A percentile compares a stretch with the other conserved stretches of the same genome.
These are phyloP conservation scores for Geopemphigus sp. DNA, from an alignment of 1,140 invertebrate genomes.

Conservation along the genomic window DNA sequence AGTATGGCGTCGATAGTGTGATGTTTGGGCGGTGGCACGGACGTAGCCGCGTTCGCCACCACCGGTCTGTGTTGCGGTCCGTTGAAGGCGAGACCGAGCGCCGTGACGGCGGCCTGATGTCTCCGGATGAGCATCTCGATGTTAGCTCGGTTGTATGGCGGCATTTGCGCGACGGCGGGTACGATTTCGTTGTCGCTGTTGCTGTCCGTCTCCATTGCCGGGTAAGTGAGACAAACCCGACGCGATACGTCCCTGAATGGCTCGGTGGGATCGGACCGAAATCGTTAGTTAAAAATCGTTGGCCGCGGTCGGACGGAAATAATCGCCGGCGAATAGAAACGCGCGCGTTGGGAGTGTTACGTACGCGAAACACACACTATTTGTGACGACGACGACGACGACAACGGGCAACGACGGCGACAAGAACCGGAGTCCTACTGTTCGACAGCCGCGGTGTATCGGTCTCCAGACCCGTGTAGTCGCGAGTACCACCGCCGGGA, in stretches of 20 bases:
- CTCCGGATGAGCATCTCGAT: slow-evolving; percentile 51
- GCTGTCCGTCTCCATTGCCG: slow-evolving; percentile 50
- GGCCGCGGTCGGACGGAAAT: no score
- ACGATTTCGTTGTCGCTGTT: slow-evolving; percentile 36
- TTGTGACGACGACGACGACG: no score
- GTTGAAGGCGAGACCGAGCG: slow-evolving; percentile 45
- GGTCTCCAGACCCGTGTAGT: neutral
- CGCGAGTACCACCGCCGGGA: neutral
- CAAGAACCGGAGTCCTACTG: slow-evolving; percentile 30
- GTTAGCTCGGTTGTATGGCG: slow-evolving; percentile 46
- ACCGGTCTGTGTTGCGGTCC: slow-evolving; percentile 3
- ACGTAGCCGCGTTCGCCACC: slow-evolving; percentile 9
- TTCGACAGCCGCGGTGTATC: neutral
- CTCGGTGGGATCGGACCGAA: no score
- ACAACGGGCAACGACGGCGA: neutral
- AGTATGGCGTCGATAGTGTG: slow-evolving; percentile 53
- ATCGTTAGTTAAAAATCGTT: no score
- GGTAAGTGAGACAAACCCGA: neutral
- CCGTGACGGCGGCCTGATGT: slow-evolving; percentile 51
- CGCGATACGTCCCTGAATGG: no score
- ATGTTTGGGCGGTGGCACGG: slow-evolving; percentile 51
- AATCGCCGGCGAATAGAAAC: no score
- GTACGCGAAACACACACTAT: no score
- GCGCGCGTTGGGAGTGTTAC: no score
- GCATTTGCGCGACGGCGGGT: slow-evolving; percentile 13